A percentile compares a stretch with the other conserved stretches of the same genome.
These are phyloP conservation scores for Daktulosphaira vitifoliae DNA, from an alignment of 1,140 invertebrate species.

Conservation along the genomic window DNA sequence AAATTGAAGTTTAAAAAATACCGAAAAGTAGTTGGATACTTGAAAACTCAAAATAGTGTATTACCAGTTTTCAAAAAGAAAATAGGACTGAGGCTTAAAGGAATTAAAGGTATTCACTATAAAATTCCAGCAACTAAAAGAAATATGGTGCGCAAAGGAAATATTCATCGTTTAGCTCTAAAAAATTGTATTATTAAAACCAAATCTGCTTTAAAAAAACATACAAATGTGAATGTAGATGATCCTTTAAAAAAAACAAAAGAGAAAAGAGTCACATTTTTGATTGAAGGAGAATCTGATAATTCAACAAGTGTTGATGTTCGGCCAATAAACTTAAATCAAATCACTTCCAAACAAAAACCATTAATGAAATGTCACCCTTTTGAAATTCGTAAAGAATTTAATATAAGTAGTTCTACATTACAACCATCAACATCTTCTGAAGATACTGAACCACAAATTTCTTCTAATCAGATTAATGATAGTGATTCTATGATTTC, in stretches of 20 bases:
- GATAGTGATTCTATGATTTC: neutral
- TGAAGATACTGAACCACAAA: neutral
- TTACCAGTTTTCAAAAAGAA: neutral
- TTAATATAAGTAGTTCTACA: neutral
- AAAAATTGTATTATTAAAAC: slow-evolving; percentile 13
- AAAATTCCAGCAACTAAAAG: slow-evolving; percentile 12
- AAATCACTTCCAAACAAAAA: slow-evolving; percentile 6
- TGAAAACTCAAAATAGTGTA: neutral
- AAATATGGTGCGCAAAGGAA: slow-evolving; percentile 14
- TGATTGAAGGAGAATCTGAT: slow-evolving; percentile 14
- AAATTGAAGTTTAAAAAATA: slow-evolving; percentile 5
- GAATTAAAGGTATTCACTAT: neutral
- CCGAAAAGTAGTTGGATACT: neutral
- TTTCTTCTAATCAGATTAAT: neutral
- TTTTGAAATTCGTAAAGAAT: slow-evolving; percentile 14
- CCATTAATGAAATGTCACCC: slow-evolving; percentile 26
- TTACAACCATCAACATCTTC: slow-evolving; percentile 3
- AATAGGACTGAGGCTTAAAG: neutral
- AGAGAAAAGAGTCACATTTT: slow-evolving; percentile 26
- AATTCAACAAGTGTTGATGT: neutral
- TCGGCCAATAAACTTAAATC: slow-evolving; percentile 16
- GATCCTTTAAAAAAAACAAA: slow-evolving; percentile 18
- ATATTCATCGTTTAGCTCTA: slow-evolving; percentile 1
- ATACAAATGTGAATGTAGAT: neutral
- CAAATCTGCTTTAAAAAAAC: slow-evolving; percentile 23